These are phyloP conservation scores for Mercenaria mercenaria DNA, from an alignment of 1,140 invertebrate genomes.

Conservation along the genomic window DNA sequence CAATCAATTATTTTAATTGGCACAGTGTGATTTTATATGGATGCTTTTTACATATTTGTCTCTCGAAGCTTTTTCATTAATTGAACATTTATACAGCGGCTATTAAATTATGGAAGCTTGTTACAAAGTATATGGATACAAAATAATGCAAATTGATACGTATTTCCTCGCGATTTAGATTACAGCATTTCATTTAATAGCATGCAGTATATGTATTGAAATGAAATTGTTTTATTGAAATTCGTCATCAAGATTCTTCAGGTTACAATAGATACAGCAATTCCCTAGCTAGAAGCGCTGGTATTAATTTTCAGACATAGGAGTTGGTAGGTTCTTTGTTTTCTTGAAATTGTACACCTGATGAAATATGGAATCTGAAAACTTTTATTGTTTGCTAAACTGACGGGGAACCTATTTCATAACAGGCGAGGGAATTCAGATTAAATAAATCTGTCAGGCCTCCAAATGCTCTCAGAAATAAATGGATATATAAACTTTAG, in stretches of 20 bases:
- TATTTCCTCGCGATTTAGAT: not conserved
- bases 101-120: constrained; percentile 15
- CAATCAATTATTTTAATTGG: constrained; percentile 31
- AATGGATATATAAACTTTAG: constrained; percentile 45
- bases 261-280: constrained; percentile 17
- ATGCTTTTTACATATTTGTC: not conserved
- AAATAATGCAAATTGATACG: constrained; percentile 14
- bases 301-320: constrained; percentile 24
- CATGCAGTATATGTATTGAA: constrained; percentile 7
- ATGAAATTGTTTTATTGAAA: constrained; percentile 27
- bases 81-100: not conserved
- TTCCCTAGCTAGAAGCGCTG: constrained; percentile 24
- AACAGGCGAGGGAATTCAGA: constrained; percentile 28
- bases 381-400: constrained; percentile 33
- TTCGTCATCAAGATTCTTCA: constrained; percentile 10
- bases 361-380: constrained; percentile 19
- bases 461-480: constrained; percentile 47
- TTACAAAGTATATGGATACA: not conserved
- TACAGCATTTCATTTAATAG: constrained; percentile 28
- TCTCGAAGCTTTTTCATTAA: constrained; percentile 14
- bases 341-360: constrained; percentile 52
- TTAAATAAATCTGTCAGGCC: constrained; percentile 58
- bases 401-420: constrained; percentile 47
- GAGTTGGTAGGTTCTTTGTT: not conserved
- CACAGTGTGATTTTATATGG: not conserved